Conservation (phyloP, 2,113 vertebrate genomes). For the Oreochromis spilurus region DNA sequence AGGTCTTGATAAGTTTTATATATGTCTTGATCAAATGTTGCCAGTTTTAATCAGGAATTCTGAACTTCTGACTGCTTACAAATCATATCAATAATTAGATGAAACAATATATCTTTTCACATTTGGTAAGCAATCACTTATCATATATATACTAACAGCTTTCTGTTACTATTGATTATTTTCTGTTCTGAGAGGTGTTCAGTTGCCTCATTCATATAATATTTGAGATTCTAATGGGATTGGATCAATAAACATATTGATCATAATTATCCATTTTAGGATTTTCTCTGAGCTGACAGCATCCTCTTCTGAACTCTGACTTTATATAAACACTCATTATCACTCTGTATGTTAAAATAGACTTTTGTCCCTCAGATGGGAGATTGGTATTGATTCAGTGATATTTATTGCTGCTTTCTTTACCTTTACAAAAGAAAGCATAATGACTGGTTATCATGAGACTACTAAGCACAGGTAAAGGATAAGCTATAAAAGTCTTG, state of each 20-base stretch:
- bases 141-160: neutral
- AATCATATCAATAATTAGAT: neutral
- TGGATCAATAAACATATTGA: neutral
- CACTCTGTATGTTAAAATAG: neutral
- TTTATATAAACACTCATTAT: neutral
- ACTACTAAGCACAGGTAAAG: neutral
- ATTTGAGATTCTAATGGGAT: neutral
- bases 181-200: neutral
- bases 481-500: neutral
- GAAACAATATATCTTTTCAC: neutral
- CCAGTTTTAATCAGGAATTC: neutral
- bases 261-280: neutral
- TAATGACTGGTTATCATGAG: rapidly evolving
- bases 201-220: neutral
- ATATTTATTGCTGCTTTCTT: neutral
- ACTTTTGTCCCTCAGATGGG: neutral
- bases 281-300: neutral
- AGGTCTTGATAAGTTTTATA: rapidly evolving
- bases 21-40: neutral
- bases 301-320: neutral
- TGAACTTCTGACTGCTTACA: neutral
- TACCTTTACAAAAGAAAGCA: neutral
- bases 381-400: neutral
- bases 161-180: neutral
- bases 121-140: neutral